Percentiles rank a stretch among this genome's conserved stretches.
Evolutionary conservation across 2,113 vertebrate species (phyloP).

Genomic region (Ophiodon elongatus): DNA sequence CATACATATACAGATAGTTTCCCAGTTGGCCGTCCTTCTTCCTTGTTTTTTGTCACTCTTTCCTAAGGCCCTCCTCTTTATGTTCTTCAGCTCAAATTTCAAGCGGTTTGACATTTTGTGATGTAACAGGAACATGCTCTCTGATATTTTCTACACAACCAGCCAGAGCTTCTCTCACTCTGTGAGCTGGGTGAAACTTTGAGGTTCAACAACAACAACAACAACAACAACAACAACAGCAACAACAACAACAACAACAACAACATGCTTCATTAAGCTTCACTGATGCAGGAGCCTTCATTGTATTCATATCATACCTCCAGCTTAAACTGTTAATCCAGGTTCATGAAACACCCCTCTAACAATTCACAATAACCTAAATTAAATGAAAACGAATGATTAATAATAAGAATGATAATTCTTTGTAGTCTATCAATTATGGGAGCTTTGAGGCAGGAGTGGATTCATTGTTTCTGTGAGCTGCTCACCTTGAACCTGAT

Average conservation of each 20-base stretch:
- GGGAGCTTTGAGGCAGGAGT: not conserved
- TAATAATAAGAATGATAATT: no score
- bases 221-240: not conserved
- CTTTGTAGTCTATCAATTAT: not conserved
- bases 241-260: not conserved
- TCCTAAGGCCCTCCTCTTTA: slow-evolving; percentile 24
- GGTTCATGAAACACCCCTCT: no score
- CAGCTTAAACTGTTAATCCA: not conserved
- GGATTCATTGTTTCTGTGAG: not conserved
- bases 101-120: slow-evolving; percentile 26
- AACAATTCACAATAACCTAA: no score
- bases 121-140: slow-evolving; percentile 27
- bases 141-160: slow-evolving; percentile 26
- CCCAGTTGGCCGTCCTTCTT: not conserved
- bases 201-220: not conserved
- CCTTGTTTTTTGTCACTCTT: not conserved
- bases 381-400: no score
- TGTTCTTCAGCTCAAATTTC: slow-evolving; percentile 68
- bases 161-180: slow-evolving; percentile 32
- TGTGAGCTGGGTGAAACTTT: slow-evolving; percentile 11
- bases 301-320: not conserved
- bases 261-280: not conserved
- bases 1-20: not conserved
- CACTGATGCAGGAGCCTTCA: not conserved
- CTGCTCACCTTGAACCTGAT: not conserved